Base-by-base conservation (phyloP, 2,888 invertebrate species). In the Agapostemon virescens region DNA sequence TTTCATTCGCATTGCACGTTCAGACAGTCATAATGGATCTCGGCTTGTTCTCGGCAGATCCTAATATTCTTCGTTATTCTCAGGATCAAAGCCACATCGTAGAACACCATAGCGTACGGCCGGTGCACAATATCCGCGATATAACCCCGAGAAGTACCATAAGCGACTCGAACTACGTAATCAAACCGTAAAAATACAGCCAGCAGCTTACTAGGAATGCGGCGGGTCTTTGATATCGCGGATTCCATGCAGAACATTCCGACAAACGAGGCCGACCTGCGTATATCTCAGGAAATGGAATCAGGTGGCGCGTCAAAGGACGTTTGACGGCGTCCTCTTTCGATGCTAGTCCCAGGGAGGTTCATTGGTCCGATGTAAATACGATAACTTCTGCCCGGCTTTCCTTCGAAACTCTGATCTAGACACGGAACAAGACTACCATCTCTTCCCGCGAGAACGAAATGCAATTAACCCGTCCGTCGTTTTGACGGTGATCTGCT, bases 401-500 rank as follows among this genome's bases (percentile, higher is more conserved):
- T 49, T 64, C 36, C 49, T 36, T 63, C n/a, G 58, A 15, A 36
- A 17, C 67, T 79, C 38, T 40, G 74, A 73, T 73, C 61, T 45
- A 42, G 71, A 79, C 76, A 69, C 45, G 80, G 78, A 73, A 74
- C 68, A 63, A 52, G 36, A 64, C 36, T 15, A 63, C 17, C 52
- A 64, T 30, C 45, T 78, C 68, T 69, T 72, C 64, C 61, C 61
- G 36, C 20, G 61, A 66, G 74, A 70, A 68, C 68, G 72, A 70
- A 78, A 77, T 49, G 77, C 81, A 86, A 87, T 86, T 85, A 86
- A 87, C 69, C 61, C 61, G 61, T 61, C 33, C 55, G 49, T 49
- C 55, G 61, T 61, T 33, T 61, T 11, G 58, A 30, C 58, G 52
- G 23, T 52, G 55, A 55, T 55, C 55, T 7, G 55, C 26, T n/a